Evolutionary conservation across 1,140 invertebrate genomes (phyloP), one percentile per base, ranked within the genome.

Genomic region (Aphidius ervi): DNA sequence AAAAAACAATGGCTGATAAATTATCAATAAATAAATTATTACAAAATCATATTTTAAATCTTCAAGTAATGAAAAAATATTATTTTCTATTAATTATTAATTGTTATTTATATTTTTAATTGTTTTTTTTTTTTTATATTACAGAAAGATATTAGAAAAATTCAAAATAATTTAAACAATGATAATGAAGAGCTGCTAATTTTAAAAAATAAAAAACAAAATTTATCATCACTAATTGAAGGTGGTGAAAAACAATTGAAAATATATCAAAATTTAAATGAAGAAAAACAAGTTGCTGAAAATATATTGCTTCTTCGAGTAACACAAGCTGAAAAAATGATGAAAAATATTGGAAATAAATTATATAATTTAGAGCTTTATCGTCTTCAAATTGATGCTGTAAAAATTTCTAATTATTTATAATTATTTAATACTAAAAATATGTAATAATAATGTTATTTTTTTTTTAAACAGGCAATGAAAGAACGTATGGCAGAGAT

Each of bases 401-500:
- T 83, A 68, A 72, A 69, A 71, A 54, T 16, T 16, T 0, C 16
- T 46, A 20, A 39, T 46, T 46, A 46, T 46, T 59, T 43, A 49
- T 54, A 5, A 49, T 20, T 10, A 7, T 16, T 43, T 8, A 59
- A 4, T 0, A 48, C 46, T 37, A 47, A 47, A 37, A 58, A 58
- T 23, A 58, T 23, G 7, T 20, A 56, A 40, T 5, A 8, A 31
- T 52, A 8, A 5, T 5, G 2, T 16, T 48, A 39, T 46, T 55
- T 41, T 41, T 52, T 10, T 45, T 52, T 59, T 37, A 58, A 43
- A 20, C 5, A 59, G 86, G 83, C 83, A 1, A 83, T 88, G 80
- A 81, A 82, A 71, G 87, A 88, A 71, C 76, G 87, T 7, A 75
- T 82, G 60, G 69, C 83, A 1, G 86, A 89, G 67, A 85, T 88